These are phyloP conservation scores for Cherax quadricarinatus DNA, from an alignment of 1,140 invertebrate genomes.

Conservation along the genomic window DNA sequence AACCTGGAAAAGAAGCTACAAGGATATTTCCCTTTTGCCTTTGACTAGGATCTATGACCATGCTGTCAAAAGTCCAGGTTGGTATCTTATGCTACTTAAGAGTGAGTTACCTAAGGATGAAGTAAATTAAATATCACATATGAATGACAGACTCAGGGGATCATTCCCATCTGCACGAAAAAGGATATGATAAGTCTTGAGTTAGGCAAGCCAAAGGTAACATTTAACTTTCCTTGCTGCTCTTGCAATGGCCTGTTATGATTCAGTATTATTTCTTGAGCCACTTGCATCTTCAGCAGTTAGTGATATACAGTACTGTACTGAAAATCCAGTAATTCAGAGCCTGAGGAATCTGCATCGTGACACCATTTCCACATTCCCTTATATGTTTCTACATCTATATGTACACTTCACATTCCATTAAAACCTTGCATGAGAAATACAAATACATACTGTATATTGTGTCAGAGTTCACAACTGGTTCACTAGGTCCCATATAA, in stretches of 20 bases:
- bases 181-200: not conserved
- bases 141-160: slow-evolving; percentile 2
- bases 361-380: not conserved
- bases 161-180: not conserved
- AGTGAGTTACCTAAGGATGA: not conserved
- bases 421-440: not conserved
- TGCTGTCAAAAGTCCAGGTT: slow-evolving; percentile 15
- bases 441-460: not conserved
- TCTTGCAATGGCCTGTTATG: not conserved
- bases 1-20: slow-evolving; percentile 6
- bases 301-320: not conserved
- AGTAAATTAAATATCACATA: slow-evolving; percentile 9
- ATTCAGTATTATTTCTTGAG: not conserved
- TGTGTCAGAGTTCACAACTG: not conserved
- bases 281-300: not conserved
- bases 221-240: slow-evolving; percentile 3
- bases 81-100: not conserved
- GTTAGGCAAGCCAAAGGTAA: slow-evolving; percentile 10
- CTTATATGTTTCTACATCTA: not conserved
- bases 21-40: not conserved
- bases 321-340: not conserved
- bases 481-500: not conserved
- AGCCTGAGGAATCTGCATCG: not conserved
- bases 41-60: not conserved
- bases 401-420: not conserved